Percentiles rank a stretch among this genome's conserved stretches.
These are phyloP conservation scores for Ophion costatus DNA, from an alignment of 2,888 invertebrate species.

Conservation along the genomic window DNA sequence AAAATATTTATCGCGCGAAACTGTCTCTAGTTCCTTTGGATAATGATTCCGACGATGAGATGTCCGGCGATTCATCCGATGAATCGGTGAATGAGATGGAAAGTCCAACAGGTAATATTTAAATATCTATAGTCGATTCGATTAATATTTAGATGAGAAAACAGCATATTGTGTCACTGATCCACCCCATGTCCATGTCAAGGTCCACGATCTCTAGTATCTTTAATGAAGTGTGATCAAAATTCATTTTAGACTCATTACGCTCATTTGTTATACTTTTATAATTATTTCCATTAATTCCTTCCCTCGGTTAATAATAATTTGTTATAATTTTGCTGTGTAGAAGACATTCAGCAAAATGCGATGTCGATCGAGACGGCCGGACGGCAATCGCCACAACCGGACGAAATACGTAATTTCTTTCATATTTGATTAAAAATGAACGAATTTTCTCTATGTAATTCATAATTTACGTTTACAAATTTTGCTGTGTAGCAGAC, in stretches of 20 bases:
- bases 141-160: not conserved
- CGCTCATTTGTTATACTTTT: not conserved
- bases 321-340: not conserved
- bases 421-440: not conserved
- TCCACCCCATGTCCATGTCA: no score
- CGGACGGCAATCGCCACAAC: not conserved
- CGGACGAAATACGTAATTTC: not conserved
- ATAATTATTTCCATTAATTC: not conserved
- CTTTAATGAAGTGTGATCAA: no score
- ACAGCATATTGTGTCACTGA: not conserved
- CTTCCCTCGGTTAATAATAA: not conserved
- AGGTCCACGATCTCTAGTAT: not conserved
- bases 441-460: not conserved
- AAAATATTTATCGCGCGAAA: not conserved
- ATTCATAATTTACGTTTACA: no score
- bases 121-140: not conserved
- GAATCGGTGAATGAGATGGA: not conserved
- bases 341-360: no score
- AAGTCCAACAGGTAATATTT: slow-evolving; percentile 2
- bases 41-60: no score
- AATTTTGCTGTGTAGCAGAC: no score
- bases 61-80: not conserved
- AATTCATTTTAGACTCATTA: not conserved
- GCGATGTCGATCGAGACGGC: not conserved
- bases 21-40: not conserved